Percentiles rank a stretch among this genome's conserved stretches.
Conservation (phyloP, 2,113 vertebrate species). For the Brachyhypopomus gauderio region DNA sequence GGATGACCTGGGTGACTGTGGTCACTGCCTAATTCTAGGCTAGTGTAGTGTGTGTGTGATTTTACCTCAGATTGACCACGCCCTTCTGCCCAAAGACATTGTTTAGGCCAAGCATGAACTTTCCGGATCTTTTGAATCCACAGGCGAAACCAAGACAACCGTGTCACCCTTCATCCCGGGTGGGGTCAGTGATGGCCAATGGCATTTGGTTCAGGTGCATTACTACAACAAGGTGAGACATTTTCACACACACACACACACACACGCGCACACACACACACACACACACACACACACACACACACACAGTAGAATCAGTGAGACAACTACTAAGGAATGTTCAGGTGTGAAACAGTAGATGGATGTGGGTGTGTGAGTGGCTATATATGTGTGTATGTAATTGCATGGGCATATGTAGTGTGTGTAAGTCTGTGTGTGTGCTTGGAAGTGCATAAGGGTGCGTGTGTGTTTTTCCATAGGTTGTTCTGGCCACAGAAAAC, state of each 20-base stretch:
- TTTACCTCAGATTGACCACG: background rate
- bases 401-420: too few relatives aligned
- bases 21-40: too few relatives aligned
- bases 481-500: background rate
- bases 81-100: background rate
- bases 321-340: too few relatives aligned
- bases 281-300: conserved; percentile 11
- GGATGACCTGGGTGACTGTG: too few relatives aligned
- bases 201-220: conserved; percentile 87
- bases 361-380: too few relatives aligned
- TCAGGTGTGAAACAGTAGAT: too few relatives aligned
- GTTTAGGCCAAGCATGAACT: background rate
- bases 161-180: conserved; percentile 84
- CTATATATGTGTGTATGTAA: too few relatives aligned
- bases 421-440: too few relatives aligned
- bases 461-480: too few relatives aligned
- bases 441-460: too few relatives aligned
- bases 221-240: conserved; percentile 91
- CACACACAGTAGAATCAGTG: background rate
- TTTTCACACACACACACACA: background rate
- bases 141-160: conserved; percentile 88
- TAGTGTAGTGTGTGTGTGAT: background rate
- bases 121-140: conserved; percentile 31
- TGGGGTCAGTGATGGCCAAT: conserved; percentile 91
- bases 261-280: conserved; percentile 17